Evolutionary conservation across 2,888 invertebrate genomes (phyloP), one percentile per base, ranked within the genome.

Genomic region (Drosophila merina): DNA sequence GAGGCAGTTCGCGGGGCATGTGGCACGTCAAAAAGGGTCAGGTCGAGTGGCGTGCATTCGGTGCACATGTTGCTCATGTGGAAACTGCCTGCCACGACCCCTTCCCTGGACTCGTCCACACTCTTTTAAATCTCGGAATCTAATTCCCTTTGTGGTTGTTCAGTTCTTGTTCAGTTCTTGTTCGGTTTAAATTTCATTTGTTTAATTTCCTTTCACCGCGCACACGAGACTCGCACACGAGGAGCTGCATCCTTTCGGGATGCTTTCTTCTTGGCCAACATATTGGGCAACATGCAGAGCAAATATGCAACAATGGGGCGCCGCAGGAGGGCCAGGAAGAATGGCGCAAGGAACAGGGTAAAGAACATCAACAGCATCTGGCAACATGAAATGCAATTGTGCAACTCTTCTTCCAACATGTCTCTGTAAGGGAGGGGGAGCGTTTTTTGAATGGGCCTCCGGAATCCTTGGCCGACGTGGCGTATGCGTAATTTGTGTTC

Each of bases 321-420:
- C 20, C 9, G 10, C 36, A 50, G 44, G 10, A 26, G 14, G 25
- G 31, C 9, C 12, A 7, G 25, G 10, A 12, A 2, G 5, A 9
- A 2, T 25, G 10, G 4, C 20, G 20, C 9, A 20, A 12, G 12
- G 50, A 42, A 42, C 14, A 33, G 47, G 25, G 14, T 4, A 14
- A 59, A 48, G 31, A 33, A 62, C 62, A 62, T 60, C 47, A 42
- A 55, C 54, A 57, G 52, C 73, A 75, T 67, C 75, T 82, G 82
- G 69, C 71, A 73, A 76, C 85, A 85, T 76, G 72, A 62, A 81
- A 85, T 62, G 88, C 82, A 87, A 87, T 83, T 87, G 85, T 85
- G 86, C 86, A 82, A 67, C 82, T 79, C 74, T 70, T 78, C 78
- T 36, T 12, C n/a, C 4, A 4, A 36, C 36, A 36, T 36, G 36